Evolutionary conservation across 2,888 invertebrate genomes (phyloP), one percentile per base, ranked within the genome.

Genomic region (Unio delphinus): DNA sequence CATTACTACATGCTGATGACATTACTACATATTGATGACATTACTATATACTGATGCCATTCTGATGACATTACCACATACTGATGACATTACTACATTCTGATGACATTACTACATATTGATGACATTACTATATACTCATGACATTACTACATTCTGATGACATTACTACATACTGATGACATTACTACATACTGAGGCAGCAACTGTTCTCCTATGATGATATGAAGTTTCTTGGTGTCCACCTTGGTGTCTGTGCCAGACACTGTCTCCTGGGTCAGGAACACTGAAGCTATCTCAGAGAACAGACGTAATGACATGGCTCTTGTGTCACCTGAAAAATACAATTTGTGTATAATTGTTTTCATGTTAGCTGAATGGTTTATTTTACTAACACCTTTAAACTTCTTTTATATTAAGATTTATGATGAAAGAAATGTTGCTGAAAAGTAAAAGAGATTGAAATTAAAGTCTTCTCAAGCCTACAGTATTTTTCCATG

Each of bases 221-320:
- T 83, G 34, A 73, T 73, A 62, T 87, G 85, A 15, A 89, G 81
- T 64, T 80, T 75, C 67, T 83, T 80, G 15, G 74, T 79, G 68
- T 84, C 79, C 17, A 83, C 76, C 61, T 78, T 78, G 11, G 67
- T 67, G 17, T 79, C 83, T 20, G 73, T 73, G 0, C 74, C 73
- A 28, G 69, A 68, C 54, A 80, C 80, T 45, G 83, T 80, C 68
- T 84, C 82, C 67, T 86, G 84, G 58, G 83, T 84, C 58, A 89
- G 78, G 72, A 83, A 88, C 17, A 88, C 82, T 28, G 85, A 80
- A 1, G 87, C 83, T 34, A 89, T 85, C 76, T 89, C 89, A 11
- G 87, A 86, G 75, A 89, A 87, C 56, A 89, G 78, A 30, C 86
- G 80, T 65, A 89, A 75, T 0, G 88, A 84, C 58, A 86, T 72